phyloP scores from a whole-genome alignment of 2,113 vertebrate genomes.

The Dasyornis broadbenti region DNA sequence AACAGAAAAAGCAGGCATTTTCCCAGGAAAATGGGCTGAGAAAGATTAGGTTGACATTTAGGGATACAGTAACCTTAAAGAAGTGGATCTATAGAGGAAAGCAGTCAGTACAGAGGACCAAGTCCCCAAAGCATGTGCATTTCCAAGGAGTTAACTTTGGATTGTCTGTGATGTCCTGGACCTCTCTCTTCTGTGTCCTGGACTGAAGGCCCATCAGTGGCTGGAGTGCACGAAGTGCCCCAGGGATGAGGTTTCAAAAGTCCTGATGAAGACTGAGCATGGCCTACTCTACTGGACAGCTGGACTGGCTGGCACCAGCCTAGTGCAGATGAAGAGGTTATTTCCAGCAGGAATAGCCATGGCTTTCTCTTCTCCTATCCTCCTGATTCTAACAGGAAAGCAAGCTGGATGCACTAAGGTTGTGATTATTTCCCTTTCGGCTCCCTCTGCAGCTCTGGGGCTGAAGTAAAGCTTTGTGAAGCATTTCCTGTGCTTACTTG shows the following conservation, averaged over 20 bases:
- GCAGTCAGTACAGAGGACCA: background rate
- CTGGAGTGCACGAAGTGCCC: background rate
- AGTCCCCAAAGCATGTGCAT: background rate
- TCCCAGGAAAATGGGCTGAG: background rate
- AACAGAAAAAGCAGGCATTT: background rate
- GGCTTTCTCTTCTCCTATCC: background rate
- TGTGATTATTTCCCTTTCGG: background rate
- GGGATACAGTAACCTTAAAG: background rate
- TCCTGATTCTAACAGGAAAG: background rate
- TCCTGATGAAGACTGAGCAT: background rate
- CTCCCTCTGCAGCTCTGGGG: background rate
- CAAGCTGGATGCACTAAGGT: rapidly evolving
- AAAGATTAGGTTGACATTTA: background rate
- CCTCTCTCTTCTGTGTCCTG: background rate
- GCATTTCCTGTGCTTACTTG: conserved; percentile 1
- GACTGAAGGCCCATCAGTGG: background rate
- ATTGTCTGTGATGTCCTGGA: background rate
- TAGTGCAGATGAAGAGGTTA: background rate
- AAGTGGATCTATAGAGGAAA: background rate
- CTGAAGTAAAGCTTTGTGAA: background rate
- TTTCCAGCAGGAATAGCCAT: background rate
- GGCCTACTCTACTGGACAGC: background rate
- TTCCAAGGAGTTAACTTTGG: background rate
- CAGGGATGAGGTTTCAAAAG: background rate
- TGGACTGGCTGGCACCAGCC: background rate